Evolutionary conservation across 2,113 vertebrate genomes (phyloP).

Genomic region (Typhlomys cinereus): DNA sequence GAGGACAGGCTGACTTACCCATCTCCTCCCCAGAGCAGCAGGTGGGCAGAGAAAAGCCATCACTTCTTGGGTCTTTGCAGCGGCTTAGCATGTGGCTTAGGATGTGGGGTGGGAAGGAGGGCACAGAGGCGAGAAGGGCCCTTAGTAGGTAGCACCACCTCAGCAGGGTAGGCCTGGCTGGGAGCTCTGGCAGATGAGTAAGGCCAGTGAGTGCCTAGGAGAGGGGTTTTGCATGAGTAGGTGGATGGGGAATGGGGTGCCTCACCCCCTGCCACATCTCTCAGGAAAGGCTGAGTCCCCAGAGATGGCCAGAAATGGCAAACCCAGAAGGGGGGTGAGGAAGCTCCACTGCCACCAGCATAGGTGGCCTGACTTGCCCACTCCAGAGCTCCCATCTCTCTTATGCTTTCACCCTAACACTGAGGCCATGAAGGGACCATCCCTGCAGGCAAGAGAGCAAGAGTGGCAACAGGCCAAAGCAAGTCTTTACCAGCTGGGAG

Average conservation of each 20-base stretch:
- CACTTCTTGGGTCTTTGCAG: slow-evolving; percentile 81
- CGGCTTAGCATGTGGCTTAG: slow-evolving; percentile 76
- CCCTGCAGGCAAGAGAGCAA: not conserved
- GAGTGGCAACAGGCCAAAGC: slow-evolving; percentile 34
- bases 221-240: slow-evolving; percentile 41
- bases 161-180: slow-evolving; percentile 64
- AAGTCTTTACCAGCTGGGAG: slow-evolving; percentile 22
- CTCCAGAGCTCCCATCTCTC: not conserved
- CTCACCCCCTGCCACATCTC: slow-evolving; percentile 39
- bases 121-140: slow-evolving; percentile 39
- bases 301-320: not conserved
- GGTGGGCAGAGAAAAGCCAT: slow-evolving; percentile 77
- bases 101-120: slow-evolving; percentile 46
- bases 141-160: slow-evolving; percentile 64
- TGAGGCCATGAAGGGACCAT: slow-evolving; percentile 35
- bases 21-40: slow-evolving; percentile 78
- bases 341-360: not conserved
- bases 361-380: not conserved
- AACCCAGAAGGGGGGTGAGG: not conserved
- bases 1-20: slow-evolving; percentile 51
- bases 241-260: not conserved
- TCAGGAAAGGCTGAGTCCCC: slow-evolving; percentile 29
- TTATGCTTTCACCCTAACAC: slow-evolving; percentile 19
- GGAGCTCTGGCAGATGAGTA: slow-evolving; percentile 79
- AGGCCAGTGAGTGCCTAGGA: slow-evolving; percentile 73